phyloP scores from a whole-genome alignment of 1,140 invertebrate species.

The Pogonomyrmex californicus region DNA sequence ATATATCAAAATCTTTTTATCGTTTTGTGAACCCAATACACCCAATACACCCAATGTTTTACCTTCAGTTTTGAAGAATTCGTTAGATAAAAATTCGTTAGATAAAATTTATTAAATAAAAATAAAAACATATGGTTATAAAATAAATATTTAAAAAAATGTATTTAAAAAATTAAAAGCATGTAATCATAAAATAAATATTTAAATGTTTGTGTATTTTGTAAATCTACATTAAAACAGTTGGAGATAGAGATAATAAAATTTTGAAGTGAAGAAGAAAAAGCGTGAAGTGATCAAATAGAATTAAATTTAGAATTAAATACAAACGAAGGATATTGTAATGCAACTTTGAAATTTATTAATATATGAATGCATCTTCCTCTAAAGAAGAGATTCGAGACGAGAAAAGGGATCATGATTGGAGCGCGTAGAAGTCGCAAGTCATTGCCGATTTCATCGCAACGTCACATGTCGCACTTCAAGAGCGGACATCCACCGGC shows the following conservation, averaged over 20 bases:
- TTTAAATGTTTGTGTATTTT: neutral
- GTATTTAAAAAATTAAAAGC: neutral
- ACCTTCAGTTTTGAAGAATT: neutral
- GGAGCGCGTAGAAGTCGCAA: conserved; percentile 54
- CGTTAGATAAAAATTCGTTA: no score
- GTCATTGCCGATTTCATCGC: conserved; percentile 45
- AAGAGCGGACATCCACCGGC: conserved; percentile 19
- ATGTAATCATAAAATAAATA: conserved; percentile 13
- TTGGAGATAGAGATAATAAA: neutral
- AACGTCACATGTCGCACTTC: conserved; percentile 30
- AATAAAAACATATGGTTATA: no score
- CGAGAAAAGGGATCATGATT: conserved; percentile 44
- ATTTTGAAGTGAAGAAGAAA: neutral
- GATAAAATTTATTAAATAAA: no score
- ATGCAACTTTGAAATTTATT: neutral
- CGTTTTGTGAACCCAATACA: neutral
- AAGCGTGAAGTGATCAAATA: neutral
- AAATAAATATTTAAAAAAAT: neutral
- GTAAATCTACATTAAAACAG: neutral
- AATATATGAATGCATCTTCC: neutral
- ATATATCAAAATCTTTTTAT: neutral
- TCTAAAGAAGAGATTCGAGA: no score
- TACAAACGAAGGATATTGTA: neutral
- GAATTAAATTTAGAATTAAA: conserved; percentile 13
- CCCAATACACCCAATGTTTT: neutral